These are phyloP conservation scores for Pagrus major DNA, from an alignment of 2,113 vertebrate genomes.

Conservation along the genomic window DNA sequence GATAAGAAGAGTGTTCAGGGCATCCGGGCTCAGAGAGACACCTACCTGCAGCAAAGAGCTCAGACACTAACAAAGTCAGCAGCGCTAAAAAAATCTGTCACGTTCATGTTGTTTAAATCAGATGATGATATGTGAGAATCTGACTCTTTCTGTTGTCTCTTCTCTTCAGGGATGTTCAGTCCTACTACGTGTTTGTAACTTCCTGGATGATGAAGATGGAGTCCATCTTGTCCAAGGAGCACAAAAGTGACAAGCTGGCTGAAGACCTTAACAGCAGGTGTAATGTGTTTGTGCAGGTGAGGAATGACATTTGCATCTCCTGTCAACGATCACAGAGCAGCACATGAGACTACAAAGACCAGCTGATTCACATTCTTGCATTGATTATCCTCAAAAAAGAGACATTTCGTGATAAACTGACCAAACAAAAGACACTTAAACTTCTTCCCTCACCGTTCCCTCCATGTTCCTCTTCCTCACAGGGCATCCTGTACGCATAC, in stretches of 20 bases:
- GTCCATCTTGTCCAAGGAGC: constrained; percentile 93
- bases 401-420: background rate
- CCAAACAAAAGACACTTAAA: background rate
- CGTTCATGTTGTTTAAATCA: background rate
- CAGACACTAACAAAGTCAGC: constrained; percentile 93
- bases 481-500: constrained; percentile 98
- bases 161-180: constrained; percentile 93
- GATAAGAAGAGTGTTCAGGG: constrained; percentile 93
- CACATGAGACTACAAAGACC: background rate
- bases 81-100: background rate
- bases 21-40: constrained; percentile 90
- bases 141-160: constrained; percentile 17
- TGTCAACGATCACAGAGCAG: background rate
- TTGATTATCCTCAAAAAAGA: background rate
- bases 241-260: constrained; percentile 89
- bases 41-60: constrained; percentile 92
- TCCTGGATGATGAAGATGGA: constrained; percentile 99
- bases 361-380: background rate
- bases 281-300: constrained; percentile 97
- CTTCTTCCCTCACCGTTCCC: background rate
- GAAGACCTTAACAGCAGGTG: constrained; percentile 95
- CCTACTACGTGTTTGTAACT: constrained; percentile 97
- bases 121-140: background rate
- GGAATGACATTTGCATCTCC: background rate
- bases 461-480: constrained; percentile 38